Evolutionary conservation across 2,113 vertebrate species (phyloP).

Genomic region (Apteryx mantelli): DNA sequence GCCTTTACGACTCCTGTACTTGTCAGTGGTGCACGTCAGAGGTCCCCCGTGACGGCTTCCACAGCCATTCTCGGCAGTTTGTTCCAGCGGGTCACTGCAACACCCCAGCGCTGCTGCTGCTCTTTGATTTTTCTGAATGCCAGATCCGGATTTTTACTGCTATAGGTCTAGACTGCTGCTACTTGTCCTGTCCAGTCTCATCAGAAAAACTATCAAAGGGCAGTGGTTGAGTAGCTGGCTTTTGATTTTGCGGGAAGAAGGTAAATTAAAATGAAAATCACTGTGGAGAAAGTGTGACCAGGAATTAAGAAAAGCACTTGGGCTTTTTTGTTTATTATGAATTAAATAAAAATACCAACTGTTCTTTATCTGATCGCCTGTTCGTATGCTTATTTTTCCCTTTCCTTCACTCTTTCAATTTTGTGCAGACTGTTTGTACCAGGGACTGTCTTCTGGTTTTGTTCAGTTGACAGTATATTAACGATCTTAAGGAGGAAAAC

Average conservation of each 20-base stretch:
- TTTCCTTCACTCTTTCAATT: background rate
- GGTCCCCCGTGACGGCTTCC: background rate
- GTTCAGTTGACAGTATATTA: background rate
- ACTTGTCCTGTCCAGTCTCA: fast-evolving
- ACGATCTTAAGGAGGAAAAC: background rate
- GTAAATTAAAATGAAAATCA: background rate
- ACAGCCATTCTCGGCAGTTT: background rate
- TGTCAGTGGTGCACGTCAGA: too few relatives aligned
- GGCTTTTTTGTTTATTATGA: fast-evolving
- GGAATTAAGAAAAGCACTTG: background rate
- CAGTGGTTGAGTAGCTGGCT: background rate
- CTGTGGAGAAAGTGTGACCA: background rate
- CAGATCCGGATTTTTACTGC: background rate
- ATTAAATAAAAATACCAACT: background rate
- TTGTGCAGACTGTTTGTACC: background rate
- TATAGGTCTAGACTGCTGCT: background rate
- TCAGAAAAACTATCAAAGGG: too few relatives aligned
- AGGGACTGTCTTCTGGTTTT: background rate
- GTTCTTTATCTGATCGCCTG: background rate
- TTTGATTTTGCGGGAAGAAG: background rate
- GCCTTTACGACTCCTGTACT: background rate
- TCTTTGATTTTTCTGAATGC: background rate
- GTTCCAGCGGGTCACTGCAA: background rate
- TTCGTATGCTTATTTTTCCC: background rate
- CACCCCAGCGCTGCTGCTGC: background rate